Conservation (phyloP, 2,113 vertebrate genomes). For the Puma concolor region DNA sequence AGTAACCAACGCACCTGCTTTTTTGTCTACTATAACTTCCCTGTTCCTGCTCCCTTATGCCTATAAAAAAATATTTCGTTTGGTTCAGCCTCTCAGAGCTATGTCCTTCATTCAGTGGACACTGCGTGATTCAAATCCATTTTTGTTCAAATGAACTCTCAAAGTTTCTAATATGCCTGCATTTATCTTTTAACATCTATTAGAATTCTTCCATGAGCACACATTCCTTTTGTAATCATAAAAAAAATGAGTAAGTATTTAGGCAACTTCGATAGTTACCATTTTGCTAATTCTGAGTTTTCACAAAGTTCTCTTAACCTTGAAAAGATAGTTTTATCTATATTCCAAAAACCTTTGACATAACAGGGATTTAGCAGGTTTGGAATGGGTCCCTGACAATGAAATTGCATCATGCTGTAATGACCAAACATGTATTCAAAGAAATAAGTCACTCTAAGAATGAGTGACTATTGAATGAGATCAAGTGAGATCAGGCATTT, state of each 20-base stretch:
- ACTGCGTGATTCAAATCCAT: neutral
- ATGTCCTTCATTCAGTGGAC: neutral
- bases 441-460: neutral
- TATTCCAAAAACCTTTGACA: neutral
- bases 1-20: neutral
- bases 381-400: neutral
- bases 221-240: neutral
- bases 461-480: neutral
- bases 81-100: neutral
- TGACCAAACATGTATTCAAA: neutral
- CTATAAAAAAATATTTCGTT: neutral
- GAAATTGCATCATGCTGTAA: neutral
- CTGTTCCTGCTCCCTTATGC: neutral
- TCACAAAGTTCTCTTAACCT: slow-evolving; percentile 14
- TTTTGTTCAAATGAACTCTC: neutral
- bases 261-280: neutral
- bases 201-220: neutral
- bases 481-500: neutral
- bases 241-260: neutral
- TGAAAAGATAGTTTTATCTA: slow-evolving; percentile 2
- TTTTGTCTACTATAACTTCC: neutral
- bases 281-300: neutral
- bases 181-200: neutral
- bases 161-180: neutral
- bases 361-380: neutral